phyloP scores from a whole-genome alignment of 2,113 vertebrate genomes.

The Dendropsophus ebraccatus region DNA sequence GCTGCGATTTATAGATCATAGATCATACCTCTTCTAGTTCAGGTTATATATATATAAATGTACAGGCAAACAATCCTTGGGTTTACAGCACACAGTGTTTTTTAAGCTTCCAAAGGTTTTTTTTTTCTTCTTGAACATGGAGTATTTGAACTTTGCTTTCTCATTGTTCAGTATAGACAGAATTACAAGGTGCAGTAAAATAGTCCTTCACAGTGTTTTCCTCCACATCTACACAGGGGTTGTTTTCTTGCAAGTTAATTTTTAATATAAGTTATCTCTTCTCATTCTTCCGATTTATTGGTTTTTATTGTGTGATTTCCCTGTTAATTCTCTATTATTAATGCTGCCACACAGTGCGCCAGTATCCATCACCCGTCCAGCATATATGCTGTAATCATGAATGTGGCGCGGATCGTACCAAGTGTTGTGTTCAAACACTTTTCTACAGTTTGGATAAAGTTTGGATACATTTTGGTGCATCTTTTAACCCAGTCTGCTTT shows the following conservation, averaged over 20 bases:
- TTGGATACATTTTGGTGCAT: no score
- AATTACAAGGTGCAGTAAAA: not conserved
- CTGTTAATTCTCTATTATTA: no score
- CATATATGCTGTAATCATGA: no score
- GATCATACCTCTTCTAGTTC: not conserved
- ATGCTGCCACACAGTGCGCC: no score
- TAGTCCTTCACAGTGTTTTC: not conserved
- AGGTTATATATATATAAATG: not conserved
- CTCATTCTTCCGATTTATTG: not conserved
- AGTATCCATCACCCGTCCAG: no score
- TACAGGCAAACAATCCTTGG: not conserved
- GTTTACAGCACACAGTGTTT: not conserved
- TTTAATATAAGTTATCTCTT: not conserved
- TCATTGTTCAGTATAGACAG: not conserved
- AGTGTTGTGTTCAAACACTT: no score
- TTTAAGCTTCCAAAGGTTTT: not conserved
- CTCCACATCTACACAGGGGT: not conserved
- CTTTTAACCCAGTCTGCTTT: no score
- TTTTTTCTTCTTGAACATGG: not conserved
- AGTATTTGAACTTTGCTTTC: constrained; percentile 11
- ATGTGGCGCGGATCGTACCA: no score
- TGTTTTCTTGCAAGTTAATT: constrained; percentile 32
- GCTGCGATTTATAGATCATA: no score
- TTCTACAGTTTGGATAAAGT: no score
- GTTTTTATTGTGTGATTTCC: no score